Conservation (phyloP, 2,888 invertebrate species). For the Candidula unifasciata region DNA sequence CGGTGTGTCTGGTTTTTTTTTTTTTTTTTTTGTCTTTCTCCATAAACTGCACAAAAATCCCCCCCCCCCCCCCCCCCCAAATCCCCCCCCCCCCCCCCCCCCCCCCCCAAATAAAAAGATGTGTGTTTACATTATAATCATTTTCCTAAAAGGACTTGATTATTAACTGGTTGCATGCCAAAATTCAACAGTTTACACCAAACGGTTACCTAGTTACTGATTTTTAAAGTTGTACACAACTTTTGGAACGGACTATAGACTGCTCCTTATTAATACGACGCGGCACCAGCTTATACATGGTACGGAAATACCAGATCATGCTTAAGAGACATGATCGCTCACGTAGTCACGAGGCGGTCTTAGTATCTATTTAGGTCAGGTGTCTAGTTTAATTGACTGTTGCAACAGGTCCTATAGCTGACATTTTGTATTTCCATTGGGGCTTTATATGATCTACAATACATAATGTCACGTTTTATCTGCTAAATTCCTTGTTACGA, state of each 20-base stretch:
- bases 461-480: neutral
- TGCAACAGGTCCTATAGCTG: neutral
- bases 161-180: too few species aligned
- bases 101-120: neutral
- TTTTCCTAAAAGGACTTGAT: too few species aligned
- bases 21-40: too few species aligned
- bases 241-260: too few species aligned
- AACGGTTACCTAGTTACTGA: too few species aligned
- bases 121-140: too few species aligned
- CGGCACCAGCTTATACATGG: neutral
- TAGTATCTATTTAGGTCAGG: constrained; percentile 9
- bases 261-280: too few species aligned
- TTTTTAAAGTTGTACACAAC: too few species aligned
- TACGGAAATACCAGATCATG: neutral
- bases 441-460: neutral
- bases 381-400: neutral
- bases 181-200: too few species aligned
- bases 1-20: too few species aligned
- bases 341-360: neutral
- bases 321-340: constrained; percentile 15
- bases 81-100: neutral
- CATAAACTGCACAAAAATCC: too few species aligned
- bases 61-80: too few species aligned
- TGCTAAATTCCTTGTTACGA: neutral
- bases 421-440: neutral